phyloP scores from a whole-genome alignment of 2,113 vertebrate genomes.

The Strix uralensis region DNA sequence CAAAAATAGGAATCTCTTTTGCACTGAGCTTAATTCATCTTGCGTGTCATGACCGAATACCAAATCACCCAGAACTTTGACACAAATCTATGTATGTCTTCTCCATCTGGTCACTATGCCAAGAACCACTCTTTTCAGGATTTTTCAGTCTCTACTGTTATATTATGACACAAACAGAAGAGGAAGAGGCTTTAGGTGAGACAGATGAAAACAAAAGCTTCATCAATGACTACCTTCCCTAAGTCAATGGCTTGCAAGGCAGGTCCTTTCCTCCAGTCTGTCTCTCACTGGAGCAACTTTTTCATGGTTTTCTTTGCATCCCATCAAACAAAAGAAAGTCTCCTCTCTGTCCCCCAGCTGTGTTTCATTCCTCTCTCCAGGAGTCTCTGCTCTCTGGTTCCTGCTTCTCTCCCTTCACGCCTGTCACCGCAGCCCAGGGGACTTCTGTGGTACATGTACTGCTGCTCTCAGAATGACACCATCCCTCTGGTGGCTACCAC shows the following conservation, averaged over 20 bases:
- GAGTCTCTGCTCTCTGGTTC: neutral
- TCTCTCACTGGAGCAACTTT: neutral
- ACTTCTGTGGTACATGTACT: neutral
- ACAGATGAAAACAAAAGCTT: neutral
- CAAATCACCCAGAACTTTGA: neutral
- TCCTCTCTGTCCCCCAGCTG: neutral
- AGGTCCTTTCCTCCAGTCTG: neutral
- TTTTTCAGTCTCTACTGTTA: neutral
- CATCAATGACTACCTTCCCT: neutral
- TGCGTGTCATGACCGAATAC: rapidly evolving
- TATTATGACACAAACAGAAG: neutral
- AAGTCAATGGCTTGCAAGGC: neutral
- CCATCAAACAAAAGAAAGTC: neutral
- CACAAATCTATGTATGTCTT: neutral
- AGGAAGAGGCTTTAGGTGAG: neutral
- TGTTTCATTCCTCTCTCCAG: neutral
- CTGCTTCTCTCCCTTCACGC: neutral
- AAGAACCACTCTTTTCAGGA: neutral
- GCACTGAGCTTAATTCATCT: neutral
- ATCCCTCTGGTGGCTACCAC: neutral
- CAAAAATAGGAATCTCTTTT: neutral
- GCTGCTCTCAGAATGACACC: neutral
- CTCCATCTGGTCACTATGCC: neutral
- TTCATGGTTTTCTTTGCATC: neutral
- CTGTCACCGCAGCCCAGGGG: too few relatives aligned